Conservation (phyloP, 2,113 vertebrate species). For the Gnathonemus echidnorhynchus region DNA sequence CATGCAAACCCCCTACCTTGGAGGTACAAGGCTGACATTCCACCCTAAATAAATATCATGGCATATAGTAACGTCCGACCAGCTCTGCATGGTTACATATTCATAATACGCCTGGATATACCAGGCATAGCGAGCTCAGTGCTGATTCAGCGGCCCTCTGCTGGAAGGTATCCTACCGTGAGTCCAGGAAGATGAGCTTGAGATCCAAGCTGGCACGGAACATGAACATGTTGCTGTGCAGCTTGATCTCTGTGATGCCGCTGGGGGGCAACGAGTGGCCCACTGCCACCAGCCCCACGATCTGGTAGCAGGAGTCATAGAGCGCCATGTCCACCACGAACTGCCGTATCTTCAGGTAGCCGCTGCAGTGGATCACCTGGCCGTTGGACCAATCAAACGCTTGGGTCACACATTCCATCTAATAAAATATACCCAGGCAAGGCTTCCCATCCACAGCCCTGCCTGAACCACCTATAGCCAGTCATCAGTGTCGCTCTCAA, state of each 20-base stretch:
- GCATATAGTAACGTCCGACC: neutral
- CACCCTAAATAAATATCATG: neutral
- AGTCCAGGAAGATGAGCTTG: slow-evolving; percentile 89
- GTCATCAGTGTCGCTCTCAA: neutral
- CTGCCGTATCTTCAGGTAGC: slow-evolving; percentile 86
- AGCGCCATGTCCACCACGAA: slow-evolving; percentile 78
- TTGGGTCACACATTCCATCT: neutral
- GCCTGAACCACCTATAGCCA: neutral
- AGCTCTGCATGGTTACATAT: neutral
- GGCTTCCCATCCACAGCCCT: neutral
- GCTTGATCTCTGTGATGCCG: slow-evolving; percentile 88
- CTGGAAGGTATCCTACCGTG: slow-evolving; percentile 62
- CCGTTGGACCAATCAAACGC: neutral
- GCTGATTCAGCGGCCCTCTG: neutral
- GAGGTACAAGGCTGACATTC: neutral
- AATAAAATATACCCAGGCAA: neutral
- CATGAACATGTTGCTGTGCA: slow-evolving; percentile 96
- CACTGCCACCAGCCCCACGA: slow-evolving; percentile 83
- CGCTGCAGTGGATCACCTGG: slow-evolving; percentile 93
- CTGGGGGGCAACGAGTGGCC: slow-evolving; percentile 86
- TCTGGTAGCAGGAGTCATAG: slow-evolving; percentile 86
- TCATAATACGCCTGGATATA: neutral
- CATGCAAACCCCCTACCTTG: neutral
- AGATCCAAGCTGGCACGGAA: slow-evolving; percentile 88
- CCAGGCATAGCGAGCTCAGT: neutral